Percentiles rank a stretch among this genome's conserved stretches.
Evolutionary conservation across 2,888 invertebrate genomes (phyloP).

Genomic region (Drosophila suboccidentalis): DNA sequence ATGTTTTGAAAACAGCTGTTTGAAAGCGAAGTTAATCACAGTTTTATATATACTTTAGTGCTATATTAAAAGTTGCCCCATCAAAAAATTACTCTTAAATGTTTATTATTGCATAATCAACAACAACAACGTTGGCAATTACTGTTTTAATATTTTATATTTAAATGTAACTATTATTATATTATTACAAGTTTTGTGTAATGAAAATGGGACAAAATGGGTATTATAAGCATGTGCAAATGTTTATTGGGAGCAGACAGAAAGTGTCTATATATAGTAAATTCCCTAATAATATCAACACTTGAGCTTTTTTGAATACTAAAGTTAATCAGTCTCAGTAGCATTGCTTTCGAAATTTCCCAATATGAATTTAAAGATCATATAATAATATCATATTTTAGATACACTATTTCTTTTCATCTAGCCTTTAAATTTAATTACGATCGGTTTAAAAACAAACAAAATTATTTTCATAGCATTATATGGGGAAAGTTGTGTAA

Average conservation of each 20-base stretch:
- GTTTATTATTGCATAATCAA: constrained; percentile 7
- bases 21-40: background rate
- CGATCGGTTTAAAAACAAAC: too few relatives aligned
- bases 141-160: constrained; percentile 1
- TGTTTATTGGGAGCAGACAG: background rate
- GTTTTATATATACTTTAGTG: background rate
- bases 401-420: too few relatives aligned
- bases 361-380: too few relatives aligned
- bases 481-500: too few relatives aligned
- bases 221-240: background rate
- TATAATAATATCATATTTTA: too few relatives aligned
- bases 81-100: background rate
- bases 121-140: constrained; percentile 6
- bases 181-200: background rate
- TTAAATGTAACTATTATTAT: background rate
- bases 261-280: background rate
- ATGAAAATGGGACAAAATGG: background rate
- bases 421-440: too few relatives aligned
- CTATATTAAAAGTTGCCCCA: background rate
- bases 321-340: background rate
- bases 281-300: too few relatives aligned
- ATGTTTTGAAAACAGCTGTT: background rate
- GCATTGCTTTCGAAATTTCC: too few relatives aligned
- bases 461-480: background rate
- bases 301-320: too few relatives aligned